A percentile compares a stretch with the other conserved stretches of the same genome.
Conservation (phyloP, 2,888 invertebrate species). For the Galerucella pusilla region DNA sequence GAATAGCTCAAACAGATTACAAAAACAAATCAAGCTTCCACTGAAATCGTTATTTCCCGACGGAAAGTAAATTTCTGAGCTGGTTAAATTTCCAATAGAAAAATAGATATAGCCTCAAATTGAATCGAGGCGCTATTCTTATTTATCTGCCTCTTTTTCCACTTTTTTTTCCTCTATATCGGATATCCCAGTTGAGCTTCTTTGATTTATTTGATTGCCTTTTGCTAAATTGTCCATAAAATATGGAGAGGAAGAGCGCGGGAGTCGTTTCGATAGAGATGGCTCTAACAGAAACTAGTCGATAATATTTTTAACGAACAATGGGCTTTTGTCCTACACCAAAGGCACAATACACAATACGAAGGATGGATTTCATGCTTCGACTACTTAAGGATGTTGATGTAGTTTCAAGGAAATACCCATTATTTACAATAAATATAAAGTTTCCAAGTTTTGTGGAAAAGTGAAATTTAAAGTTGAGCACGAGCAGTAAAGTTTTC, state of each 20-base stretch:
- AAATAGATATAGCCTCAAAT: conserved; percentile 43
- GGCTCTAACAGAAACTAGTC: conserved; percentile 2
- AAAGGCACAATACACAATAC: background rate
- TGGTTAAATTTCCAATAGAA: conserved; percentile 43
- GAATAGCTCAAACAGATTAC: background rate
- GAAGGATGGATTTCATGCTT: background rate
- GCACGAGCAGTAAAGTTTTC: no score
- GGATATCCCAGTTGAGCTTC: conserved; percentile 40
- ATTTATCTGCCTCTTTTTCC: conserved; percentile 40
- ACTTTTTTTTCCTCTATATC: conserved; percentile 30
- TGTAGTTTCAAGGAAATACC: no score
- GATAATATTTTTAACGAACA: background rate
- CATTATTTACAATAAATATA: no score
- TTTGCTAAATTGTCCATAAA: conserved; percentile 48
- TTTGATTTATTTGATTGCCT: conserved; percentile 47
- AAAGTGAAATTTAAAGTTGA: no score
- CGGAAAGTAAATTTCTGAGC: conserved; percentile 21
- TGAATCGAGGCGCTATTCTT: conserved; percentile 46
- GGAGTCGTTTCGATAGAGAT: conserved; percentile 4
- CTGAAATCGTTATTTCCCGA: conserved; percentile 9
- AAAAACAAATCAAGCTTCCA: conserved; percentile 15
- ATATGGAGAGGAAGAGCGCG: conserved; percentile 29
- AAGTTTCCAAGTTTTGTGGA: no score
- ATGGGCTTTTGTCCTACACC: background rate
- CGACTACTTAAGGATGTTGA: background rate